Conservation (phyloP, 1,140 invertebrate genomes). For the Dolichoris vasculosae region DNA sequence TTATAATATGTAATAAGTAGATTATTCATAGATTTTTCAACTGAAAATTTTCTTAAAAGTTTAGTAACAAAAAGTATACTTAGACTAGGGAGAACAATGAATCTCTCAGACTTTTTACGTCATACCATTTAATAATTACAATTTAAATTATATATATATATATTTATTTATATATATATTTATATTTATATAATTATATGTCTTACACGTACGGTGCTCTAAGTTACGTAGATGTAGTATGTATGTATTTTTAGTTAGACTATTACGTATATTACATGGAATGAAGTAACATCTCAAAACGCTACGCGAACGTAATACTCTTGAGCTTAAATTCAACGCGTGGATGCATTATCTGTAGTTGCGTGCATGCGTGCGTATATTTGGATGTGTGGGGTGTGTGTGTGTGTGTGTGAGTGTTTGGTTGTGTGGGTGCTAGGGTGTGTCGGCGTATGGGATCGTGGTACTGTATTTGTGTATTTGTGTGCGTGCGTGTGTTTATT, state of each 20-base stretch:
- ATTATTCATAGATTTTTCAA: neutral
- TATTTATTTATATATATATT: conserved; percentile 58
- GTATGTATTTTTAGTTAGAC: conserved; percentile 73
- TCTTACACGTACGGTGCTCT: conserved; percentile 74
- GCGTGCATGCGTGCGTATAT: conserved; percentile 29
- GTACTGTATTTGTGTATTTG: too few species aligned
- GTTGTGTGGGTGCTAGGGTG: too few species aligned
- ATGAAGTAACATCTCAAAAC: conserved; percentile 74
- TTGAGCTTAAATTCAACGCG: conserved; percentile 72
- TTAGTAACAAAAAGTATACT: conserved; percentile 42
- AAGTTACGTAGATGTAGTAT: conserved; percentile 73
- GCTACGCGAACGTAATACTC: conserved; percentile 73
- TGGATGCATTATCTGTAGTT: conserved; percentile 62
- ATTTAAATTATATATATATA: conserved; percentile 76
- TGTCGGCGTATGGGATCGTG: too few species aligned
- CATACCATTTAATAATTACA: conserved; percentile 76
- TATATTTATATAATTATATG: conserved; percentile 53
- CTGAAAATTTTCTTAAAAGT: conserved; percentile 3
- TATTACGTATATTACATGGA: conserved; percentile 76
- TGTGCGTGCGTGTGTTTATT: too few species aligned
- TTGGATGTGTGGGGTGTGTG: conserved; percentile 32
- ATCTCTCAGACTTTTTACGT: conserved; percentile 63
- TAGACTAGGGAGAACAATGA: conserved; percentile 42
- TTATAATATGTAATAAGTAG: neutral
- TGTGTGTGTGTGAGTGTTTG: too few species aligned